These are phyloP conservation scores for Drosophila greeni DNA, from an alignment of 2,888 invertebrate genomes.

Conservation along the genomic window DNA sequence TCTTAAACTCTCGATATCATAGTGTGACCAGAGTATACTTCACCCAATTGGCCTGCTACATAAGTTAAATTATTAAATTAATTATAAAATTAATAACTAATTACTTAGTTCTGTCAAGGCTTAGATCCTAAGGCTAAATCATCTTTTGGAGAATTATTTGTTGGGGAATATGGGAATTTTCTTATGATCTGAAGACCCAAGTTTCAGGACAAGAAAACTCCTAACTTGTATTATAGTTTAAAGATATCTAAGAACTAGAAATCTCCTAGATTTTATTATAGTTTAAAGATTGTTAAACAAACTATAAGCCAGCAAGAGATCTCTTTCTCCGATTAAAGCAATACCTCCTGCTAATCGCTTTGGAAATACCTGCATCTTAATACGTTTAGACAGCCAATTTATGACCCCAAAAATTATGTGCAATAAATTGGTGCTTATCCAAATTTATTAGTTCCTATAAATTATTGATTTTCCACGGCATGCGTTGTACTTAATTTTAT, in stretches of 20 bases:
- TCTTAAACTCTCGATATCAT: too few relatives aligned
- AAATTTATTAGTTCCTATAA: conserved; percentile 29
- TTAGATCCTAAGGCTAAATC: neutral
- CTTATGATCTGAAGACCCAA: neutral
- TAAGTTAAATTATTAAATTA: neutral
- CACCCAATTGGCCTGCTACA: too few relatives aligned
- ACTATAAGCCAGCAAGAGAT: neutral
- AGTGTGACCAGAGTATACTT: too few relatives aligned
- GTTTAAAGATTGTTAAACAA: neutral
- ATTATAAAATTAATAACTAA: neutral
- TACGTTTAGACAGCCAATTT: neutral
- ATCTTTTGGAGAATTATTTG: neutral
- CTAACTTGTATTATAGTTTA: neutral
- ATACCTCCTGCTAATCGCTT: neutral
- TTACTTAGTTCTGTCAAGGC: neutral
- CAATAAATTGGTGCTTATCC: conserved; percentile 23
- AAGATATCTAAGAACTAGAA: neutral
- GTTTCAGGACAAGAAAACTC: neutral
- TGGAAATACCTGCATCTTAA: neutral
- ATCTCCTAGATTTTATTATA: neutral
- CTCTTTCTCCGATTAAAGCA: neutral
- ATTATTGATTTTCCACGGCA: conserved; percentile 29
- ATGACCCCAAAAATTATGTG: conserved; percentile 6
- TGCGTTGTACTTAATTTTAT: conserved; percentile 28
- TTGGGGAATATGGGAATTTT: neutral